Evolutionary conservation across 1,140 invertebrate genomes (phyloP).

Genomic region (Coboldia fuscipes): DNA sequence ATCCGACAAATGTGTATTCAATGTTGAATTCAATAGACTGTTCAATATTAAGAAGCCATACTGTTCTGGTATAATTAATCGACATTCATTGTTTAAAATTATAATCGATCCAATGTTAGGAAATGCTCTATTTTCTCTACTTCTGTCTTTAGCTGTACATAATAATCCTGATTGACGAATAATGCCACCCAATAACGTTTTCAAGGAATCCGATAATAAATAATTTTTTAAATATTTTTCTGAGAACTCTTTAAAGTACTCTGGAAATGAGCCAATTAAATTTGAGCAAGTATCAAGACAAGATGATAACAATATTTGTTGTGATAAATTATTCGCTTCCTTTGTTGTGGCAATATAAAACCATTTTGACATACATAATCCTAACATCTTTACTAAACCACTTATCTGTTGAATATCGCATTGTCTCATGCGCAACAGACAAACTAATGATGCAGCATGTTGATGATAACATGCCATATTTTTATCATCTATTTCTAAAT

Average conservation of each 20-base stretch:
- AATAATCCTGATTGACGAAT: too few relatives aligned
- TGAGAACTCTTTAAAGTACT: constrained; percentile 8
- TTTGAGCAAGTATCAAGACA: neutral
- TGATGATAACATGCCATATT: constrained; percentile 14
- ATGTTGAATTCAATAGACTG: too few relatives aligned
- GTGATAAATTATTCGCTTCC: constrained; percentile 14
- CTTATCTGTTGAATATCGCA: neutral
- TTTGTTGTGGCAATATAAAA: constrained; percentile 10
- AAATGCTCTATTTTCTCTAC: too few relatives aligned
- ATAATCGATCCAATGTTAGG: too few relatives aligned
- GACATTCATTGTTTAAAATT: too few relatives aligned
- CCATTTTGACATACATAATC: constrained; percentile 16
- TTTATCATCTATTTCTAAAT: constrained; percentile 14
- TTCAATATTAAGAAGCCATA: too few relatives aligned
- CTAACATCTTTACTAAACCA: neutral
- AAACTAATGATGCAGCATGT: constrained; percentile 16
- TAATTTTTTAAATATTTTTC: constrained; percentile 12
- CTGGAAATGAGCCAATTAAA: neutral
- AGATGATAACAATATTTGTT: constrained; percentile 11
- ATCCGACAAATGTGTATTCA: too few relatives aligned
- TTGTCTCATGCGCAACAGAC: constrained; percentile 11
- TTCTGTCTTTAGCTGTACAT: too few relatives aligned
- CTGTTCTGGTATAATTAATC: too few relatives aligned
- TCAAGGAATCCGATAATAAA: constrained; percentile 11
- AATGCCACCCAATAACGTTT: too few relatives aligned